Evolutionary conservation across 2,113 vertebrate genomes (phyloP), one percentile per base, ranked within the genome.

Genomic region (Toxostoma redivivum): DNA sequence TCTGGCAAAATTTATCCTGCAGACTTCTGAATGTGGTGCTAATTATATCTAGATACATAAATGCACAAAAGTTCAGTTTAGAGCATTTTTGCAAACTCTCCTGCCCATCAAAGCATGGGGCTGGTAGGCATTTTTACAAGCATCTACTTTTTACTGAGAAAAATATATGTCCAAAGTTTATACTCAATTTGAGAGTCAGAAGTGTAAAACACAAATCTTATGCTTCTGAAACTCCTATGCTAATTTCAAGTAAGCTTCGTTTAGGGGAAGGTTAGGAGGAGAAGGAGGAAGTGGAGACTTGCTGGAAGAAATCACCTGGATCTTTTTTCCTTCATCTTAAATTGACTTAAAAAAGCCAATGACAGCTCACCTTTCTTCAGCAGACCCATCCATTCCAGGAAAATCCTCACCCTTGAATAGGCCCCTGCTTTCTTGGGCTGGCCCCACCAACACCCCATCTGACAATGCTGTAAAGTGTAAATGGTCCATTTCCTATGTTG

Each of bases 351-450:
- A 51, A 51, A 91, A 64, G 4, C 14, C 57, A 38, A 28, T 35
- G 21, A 88, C 62, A 72, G 33, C 11, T 91, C 84, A 88, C 60
- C 71, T 95, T 90, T 88, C 25, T 81, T 82, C 15, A 15, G 61
- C 44, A 64, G 54, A 64, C 70, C 30, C 79, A 92, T 92, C 94
- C 88, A 94, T 27, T 28, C 50, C 74, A 96, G 31, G 65, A 96
- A 94, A 71, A 81, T 12, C 7, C 45, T 87, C 35, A 83, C 25
- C 12, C 60, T 90, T 83, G 88, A 69, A 62, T 17, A 88, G 33
- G 86, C 8, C 11, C 45, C 77, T 28, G 80, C 47, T 67, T 95
- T 97, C 73, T 84, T 23, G 61, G 20, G 19, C 45, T 54, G 53
- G 51, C 73, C 72, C 31, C 78, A 30, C 74, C 77, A 44, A 73